phyloP scores from a whole-genome alignment of 2,888 invertebrate species.

The Seira sanloemensis region DNA sequence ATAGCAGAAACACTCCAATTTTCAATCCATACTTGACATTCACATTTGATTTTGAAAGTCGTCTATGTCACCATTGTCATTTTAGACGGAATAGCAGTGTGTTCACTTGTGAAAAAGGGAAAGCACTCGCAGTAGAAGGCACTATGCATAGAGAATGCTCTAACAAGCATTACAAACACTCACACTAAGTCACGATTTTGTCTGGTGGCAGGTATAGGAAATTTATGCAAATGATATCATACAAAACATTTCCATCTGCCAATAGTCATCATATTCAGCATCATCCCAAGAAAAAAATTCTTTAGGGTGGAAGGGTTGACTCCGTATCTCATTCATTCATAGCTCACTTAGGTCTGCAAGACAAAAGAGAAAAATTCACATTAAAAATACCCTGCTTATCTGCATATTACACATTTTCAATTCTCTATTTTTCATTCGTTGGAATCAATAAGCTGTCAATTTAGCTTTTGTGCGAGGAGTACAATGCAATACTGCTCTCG shows the following conservation, averaged over 20 bases:
- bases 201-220: conserved; percentile 50
- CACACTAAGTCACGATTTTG: conserved; percentile 1
- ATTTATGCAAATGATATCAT: conserved; percentile 58
- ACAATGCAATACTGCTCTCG: background rate
- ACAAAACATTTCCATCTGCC: conserved; percentile 59
- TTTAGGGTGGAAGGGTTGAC: conserved; percentile 11
- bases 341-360: conserved; percentile 59
- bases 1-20: background rate
- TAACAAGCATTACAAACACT: too few relatives aligned
- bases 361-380: conserved; percentile 57
- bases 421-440: conserved; percentile 38
- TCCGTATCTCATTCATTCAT: conserved; percentile 48
- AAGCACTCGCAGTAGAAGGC: background rate
- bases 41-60: background rate
- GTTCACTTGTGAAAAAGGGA: conserved; percentile 32
- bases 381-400: conserved; percentile 29
- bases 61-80: conserved; percentile 43
- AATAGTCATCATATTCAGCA: conserved; percentile 42
- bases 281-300: too few relatives aligned
- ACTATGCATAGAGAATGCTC: too few relatives aligned
- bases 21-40: too few relatives aligned
- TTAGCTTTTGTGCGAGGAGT: conserved; percentile 28
- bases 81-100: conserved; percentile 18
- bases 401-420: conserved; percentile 30
- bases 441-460: conserved; percentile 64